These are phyloP conservation scores for Silurus asotus DNA, from an alignment of 2,113 vertebrate genomes.

Conservation along the genomic window DNA sequence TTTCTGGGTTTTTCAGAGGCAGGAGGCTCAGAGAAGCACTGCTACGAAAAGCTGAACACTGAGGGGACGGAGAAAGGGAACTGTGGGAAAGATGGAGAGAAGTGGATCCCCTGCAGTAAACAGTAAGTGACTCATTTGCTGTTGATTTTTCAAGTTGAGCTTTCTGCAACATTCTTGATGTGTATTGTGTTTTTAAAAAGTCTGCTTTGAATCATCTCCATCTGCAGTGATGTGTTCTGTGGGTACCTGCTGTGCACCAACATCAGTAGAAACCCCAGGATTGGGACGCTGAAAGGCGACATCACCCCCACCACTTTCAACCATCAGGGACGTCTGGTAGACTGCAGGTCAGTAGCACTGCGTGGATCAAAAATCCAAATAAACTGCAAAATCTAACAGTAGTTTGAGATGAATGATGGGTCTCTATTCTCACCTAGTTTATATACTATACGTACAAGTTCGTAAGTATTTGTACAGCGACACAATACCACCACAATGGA, in stretches of 20 bases:
- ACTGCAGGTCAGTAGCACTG: slow-evolving; percentile 83
- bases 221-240: slow-evolving; percentile 92
- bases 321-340: slow-evolving; percentile 91
- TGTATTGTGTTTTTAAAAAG: neutral
- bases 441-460: neutral
- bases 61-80: slow-evolving; percentile 98
- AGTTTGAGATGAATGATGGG: neutral
- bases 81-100: slow-evolving; percentile 91
- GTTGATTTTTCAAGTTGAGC: neutral
- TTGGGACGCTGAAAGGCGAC: slow-evolving; percentile 92
- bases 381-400: neutral
- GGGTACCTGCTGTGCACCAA: slow-evolving; percentile 94
- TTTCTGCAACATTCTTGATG: neutral
- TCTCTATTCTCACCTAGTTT: neutral
- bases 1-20: slow-evolving; percentile 75
- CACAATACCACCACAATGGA: no score
- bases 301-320: slow-evolving; percentile 92
- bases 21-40: slow-evolving; percentile 92
- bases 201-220: slow-evolving; percentile 1
- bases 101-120: slow-evolving; percentile 96
- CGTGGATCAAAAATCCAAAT: neutral
- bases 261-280: slow-evolving; percentile 85
- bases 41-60: slow-evolving; percentile 97
- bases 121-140: slow-evolving; percentile 81
- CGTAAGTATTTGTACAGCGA: no score